Conservation (phyloP, 2,888 invertebrate genomes). For the Temnothorax unifasciatus region DNA sequence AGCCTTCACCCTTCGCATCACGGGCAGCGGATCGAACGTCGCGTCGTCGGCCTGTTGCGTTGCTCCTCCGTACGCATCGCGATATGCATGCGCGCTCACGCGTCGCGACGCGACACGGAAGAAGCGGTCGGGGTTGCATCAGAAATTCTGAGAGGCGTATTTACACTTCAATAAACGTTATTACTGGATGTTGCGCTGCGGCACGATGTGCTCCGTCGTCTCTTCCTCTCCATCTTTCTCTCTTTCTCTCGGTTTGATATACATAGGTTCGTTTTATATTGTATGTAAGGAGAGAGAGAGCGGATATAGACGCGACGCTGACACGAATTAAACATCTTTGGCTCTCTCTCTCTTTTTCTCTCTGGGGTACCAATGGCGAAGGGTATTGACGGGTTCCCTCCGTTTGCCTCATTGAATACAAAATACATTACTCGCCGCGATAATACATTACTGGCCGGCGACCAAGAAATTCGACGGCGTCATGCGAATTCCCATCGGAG, state of each 20-base stretch:
- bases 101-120: constrained; percentile 35
- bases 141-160: constrained; percentile 77
- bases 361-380: not conserved
- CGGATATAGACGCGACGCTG: constrained; percentile 17
- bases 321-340: constrained; percentile 18
- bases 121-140: constrained; percentile 62
- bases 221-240: constrained; percentile 38
- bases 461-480: constrained; percentile 48
- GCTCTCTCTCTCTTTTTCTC: not conserved
- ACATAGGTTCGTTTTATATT: constrained; percentile 60
- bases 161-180: constrained; percentile 82
- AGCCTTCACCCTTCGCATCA: constrained; percentile 33
- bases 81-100: constrained; percentile 60
- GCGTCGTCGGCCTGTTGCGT: constrained; percentile 58
- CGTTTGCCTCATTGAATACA: constrained; percentile 66
- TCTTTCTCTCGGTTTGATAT: constrained; percentile 42
- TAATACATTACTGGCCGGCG: not conserved
- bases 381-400: constrained; percentile 30
- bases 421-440: constrained; percentile 68
- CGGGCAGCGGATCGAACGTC: constrained; percentile 55
- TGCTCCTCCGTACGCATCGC: constrained; percentile 31
- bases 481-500: constrained; percentile 61
- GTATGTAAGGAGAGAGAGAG: not conserved
- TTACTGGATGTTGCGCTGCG: constrained; percentile 74
- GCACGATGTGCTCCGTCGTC: constrained; percentile 14